Evolutionary conservation across 1,140 invertebrate genomes (phyloP).

Genomic region (Drosophila mayri): DNA sequence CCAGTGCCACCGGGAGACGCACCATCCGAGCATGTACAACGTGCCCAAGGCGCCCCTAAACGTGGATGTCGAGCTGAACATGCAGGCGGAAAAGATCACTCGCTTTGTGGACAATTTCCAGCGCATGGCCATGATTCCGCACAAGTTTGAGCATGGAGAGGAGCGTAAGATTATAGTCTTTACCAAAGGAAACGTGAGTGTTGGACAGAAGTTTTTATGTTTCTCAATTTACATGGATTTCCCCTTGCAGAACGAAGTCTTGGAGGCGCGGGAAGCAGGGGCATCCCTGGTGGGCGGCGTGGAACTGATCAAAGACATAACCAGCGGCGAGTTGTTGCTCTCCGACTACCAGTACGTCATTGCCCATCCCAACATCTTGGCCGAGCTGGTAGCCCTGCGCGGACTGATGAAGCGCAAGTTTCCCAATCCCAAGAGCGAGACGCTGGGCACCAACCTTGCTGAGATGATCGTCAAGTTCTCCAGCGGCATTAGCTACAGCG

Average conservation of each 20-base stretch:
- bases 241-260: conserved; percentile 85
- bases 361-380: conserved; percentile 91
- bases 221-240: not conserved
- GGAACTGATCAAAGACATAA: conserved; percentile 91
- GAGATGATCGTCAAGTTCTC: conserved; percentile 88
- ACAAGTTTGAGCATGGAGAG: conserved; percentile 88
- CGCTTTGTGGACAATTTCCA: conserved; percentile 88
- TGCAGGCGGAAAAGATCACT: conserved; percentile 87
- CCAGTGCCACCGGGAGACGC: conserved; percentile 89
- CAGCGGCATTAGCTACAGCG: conserved; percentile 89
- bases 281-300: conserved; percentile 89
- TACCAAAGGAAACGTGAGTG: conserved; percentile 86
- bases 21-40: conserved; percentile 92
- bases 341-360: conserved; percentile 91
- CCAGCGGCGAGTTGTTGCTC: conserved; percentile 88
- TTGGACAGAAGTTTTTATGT: not conserved
- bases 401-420: conserved; percentile 91
- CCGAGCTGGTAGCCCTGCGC: conserved; percentile 90
- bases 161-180: conserved; percentile 89
- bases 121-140: conserved; percentile 87
- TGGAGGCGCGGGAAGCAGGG: conserved; percentile 88
- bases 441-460: conserved; percentile 88
- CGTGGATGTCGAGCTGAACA: conserved; percentile 90
- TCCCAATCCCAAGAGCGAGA: conserved; percentile 89
- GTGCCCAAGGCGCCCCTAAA: conserved; percentile 88